phyloP scores from a whole-genome alignment of 2,888 invertebrate species.

The Xestia ashworthii region DNA sequence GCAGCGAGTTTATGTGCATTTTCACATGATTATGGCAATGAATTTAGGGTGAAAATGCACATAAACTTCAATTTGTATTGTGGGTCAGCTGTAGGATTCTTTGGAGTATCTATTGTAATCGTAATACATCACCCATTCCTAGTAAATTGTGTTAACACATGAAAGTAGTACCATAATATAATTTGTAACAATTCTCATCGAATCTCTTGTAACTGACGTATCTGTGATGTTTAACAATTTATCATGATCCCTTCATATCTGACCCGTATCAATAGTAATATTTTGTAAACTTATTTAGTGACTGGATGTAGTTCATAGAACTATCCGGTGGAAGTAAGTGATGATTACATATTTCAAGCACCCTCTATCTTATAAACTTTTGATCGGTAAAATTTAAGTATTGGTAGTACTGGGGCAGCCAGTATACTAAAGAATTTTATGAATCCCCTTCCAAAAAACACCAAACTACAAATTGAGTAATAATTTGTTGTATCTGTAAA shows the following conservation, averaged over 20 bases:
- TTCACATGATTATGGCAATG: constrained; percentile 10
- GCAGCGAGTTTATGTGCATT: constrained; percentile 36
- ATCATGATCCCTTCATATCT: constrained; percentile 66
- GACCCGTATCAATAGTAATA: constrained; percentile 62
- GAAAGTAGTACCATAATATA: constrained; percentile 35
- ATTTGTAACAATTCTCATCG: constrained; percentile 60
- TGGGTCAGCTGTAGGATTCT: constrained; percentile 56
- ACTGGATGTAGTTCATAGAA: constrained; percentile 64
- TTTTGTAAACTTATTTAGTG: constrained; percentile 64
- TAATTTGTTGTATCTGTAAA: constrained; percentile 56
- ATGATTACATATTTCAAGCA: constrained; percentile 50
- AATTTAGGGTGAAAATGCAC: constrained; percentile 30
- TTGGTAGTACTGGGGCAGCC: constrained; percentile 28
- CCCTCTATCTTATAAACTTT: constrained; percentile 29
- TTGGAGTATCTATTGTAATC: constrained; percentile 49
- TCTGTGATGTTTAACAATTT: constrained; percentile 70
- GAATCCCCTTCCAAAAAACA: constrained; percentile 10
- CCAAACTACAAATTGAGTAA: constrained; percentile 28
- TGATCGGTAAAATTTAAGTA: constrained; percentile 29
- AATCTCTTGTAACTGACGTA: constrained; percentile 69
- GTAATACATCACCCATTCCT: constrained; percentile 41
- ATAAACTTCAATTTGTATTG: constrained; percentile 41
- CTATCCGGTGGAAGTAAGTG: constrained; percentile 46
- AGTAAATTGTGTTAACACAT: constrained; percentile 44
- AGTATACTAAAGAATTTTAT: constrained; percentile 17